Evolutionary conservation across 2,797 vertebrate species (phyloP), one percentile per base, ranked within the genome.

Genomic region (Salarias fasciatus): DNA sequence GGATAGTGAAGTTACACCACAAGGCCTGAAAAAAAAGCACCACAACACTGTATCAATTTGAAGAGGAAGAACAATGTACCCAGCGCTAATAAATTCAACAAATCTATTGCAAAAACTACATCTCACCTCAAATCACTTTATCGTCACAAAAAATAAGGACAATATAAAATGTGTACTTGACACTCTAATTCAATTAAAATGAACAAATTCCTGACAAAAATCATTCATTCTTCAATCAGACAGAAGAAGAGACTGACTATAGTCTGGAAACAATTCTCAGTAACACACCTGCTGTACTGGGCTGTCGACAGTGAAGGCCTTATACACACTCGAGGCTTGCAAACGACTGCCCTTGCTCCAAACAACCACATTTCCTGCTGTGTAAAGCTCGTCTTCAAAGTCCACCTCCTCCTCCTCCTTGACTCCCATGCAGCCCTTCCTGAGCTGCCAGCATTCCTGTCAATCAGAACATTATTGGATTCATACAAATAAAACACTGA

Each of bases 241-340:
- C 1, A 42, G 2, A 5, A 38, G 9, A 40, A 29, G 4, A 2
- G 11, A n/a, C 29, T 29, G 8, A 10, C 5, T 3, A 4, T 15
- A 0, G 24, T 24, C 12, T 67, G 33, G 37, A 35, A 59, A 9
- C 11, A 59, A 12, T 11, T 1, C 44, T 13, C 3, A 45, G 11
- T 13, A 15, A 60, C 62, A 0, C 68, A 96, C 97, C 95, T 99
- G 96, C 38, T 97, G 91, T 37, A 99, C 96, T 1, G 94, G 91
- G 77, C 94, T 96, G 88, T 99, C 97, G 0, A 99, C 96, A 0
- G 97, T 99, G 80, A 99, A 99, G 0, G 97, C 96, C 81, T 99
- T 99, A 80, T 97, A 97, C 12, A 98, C 94, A 0, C 91, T 76
- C 12, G 96, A 91, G 0, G 93, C 94, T 60, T 96, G 94, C 55